Evolutionary conservation across 2,888 invertebrate genomes (phyloP), one percentile per base, ranked within the genome.

Genomic region (Graphium colonna): DNA sequence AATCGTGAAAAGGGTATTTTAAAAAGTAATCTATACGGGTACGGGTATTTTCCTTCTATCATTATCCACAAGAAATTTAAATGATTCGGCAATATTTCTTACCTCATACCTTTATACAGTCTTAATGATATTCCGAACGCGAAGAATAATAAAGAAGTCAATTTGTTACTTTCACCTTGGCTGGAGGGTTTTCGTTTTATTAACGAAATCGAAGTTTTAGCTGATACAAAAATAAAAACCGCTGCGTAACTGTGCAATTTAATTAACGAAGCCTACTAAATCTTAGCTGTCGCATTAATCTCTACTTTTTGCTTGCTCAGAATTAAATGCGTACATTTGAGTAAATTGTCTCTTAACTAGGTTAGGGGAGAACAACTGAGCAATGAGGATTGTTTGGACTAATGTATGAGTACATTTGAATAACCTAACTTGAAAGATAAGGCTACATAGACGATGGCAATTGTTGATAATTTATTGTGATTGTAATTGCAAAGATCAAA

Each of bases 141-240:
- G 68, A 63, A 67, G 76, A 73, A 80, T 79, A 83, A 86, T 83
- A 80, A 83, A 79, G 81, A 71, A 74, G 62, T 68, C 80, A 79
- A 82, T 84, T 85, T 76, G 78, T 80, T 79, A 77, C 77, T 69
- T 73, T 69, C 73, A 69, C 73, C 68, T 73, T 64, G 56, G 61
- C 59, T 67, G 72, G 77, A 68, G 71, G 72, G 68, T 62, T 64
- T 67, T 33, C 51, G 46, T 52, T 52, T 52, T 52, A 52, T 52
- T 52, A 17, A 17, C 39, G 17, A 39, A 51, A 39, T 28, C 44
- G 17, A 31, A 13, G 10, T 44, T 39, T 5, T 51, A 4, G 28
- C 39, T 18, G 44, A 51, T 39, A 51, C 51, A 44, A 46, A 45
- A 46, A 33, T 31, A 13, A 16, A 5, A 12, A 45, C 2, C 31